Percentiles rank a stretch among this genome's conserved stretches.
These are phyloP conservation scores for Henricia sp. DNA, from an alignment of 53 echinoderm and acorn worm species.

Conservation along the genomic window DNA sequence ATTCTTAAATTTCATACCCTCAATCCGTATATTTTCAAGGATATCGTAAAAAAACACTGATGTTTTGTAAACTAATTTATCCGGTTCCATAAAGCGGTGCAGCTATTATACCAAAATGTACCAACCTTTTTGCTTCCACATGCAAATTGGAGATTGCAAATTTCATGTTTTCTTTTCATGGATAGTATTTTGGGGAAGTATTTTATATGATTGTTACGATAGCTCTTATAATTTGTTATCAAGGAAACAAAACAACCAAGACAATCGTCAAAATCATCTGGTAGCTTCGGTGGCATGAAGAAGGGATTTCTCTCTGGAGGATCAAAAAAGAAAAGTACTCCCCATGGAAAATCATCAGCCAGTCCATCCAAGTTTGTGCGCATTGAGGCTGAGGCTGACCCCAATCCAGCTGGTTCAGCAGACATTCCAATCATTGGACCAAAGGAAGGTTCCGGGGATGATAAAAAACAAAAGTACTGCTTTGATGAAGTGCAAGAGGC, in stretches of 20 bases:
- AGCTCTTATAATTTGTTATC: neutral
- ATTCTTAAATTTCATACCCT: no score
- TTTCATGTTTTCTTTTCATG: neutral
- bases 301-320: constrained; percentile 90
- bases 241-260: neutral
- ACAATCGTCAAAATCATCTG: constrained; percentile 2
- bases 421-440: constrained; percentile 90
- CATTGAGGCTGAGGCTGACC: constrained; percentile 2
- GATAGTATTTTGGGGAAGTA: neutral
- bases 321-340: constrained; percentile 38
- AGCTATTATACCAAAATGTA: no score
- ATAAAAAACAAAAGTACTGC: constrained; percentile 25
- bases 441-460: constrained; percentile 50
- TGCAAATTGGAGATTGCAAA: no score
- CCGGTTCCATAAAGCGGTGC: no score
- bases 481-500: constrained; percentile 93
- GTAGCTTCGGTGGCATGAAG: constrained; percentile 85
- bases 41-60: no score
- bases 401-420: neutral
- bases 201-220: neutral
- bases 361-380: neutral
- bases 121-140: no score
- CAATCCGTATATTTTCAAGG: no score
- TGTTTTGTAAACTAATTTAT: no score
- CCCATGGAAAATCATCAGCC: constrained; percentile 40